These are phyloP conservation scores for Epirrhoe alternata DNA, from an alignment of 2,888 invertebrate genomes.

Conservation along the genomic window DNA sequence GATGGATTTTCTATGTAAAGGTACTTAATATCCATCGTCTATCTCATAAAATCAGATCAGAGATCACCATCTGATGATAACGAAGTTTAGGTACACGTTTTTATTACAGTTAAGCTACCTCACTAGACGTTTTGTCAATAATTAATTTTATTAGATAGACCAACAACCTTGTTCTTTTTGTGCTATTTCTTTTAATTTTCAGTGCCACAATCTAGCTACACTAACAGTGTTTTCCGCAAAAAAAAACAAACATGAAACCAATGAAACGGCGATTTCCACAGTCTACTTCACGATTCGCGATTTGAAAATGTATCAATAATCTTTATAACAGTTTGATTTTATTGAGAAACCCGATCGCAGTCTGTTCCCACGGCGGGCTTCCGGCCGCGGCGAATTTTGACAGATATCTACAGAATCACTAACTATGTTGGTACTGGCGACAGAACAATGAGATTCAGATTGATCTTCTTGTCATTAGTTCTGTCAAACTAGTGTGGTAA, in stretches of 20 bases:
- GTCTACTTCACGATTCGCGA: constrained; percentile 52
- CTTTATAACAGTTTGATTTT: constrained; percentile 71
- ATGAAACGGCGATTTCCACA: constrained; percentile 49
- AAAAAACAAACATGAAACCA: constrained; percentile 23
- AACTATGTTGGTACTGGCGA: constrained; percentile 68
- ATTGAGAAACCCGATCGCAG: constrained; percentile 78
- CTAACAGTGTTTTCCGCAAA: no score
- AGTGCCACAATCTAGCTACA: no score
- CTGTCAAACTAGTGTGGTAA: not conserved
- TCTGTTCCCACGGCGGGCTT: constrained; percentile 79
- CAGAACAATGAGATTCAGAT: constrained; percentile 46
- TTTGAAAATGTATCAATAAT: constrained; percentile 57
- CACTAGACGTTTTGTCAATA: no score
- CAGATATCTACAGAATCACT: constrained; percentile 78
- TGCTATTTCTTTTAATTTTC: no score
- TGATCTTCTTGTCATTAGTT: not conserved
- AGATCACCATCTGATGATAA: no score
- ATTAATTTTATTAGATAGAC: no score
- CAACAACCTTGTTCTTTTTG: no score
- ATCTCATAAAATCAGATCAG: no score
- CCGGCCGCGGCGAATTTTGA: constrained; percentile 84
- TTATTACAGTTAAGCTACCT: no score
- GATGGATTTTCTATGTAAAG: no score
- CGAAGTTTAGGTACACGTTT: no score
- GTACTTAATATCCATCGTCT: no score